phyloP scores from a whole-genome alignment of 2,888 invertebrate species.

The Entomobrya proxima region DNA sequence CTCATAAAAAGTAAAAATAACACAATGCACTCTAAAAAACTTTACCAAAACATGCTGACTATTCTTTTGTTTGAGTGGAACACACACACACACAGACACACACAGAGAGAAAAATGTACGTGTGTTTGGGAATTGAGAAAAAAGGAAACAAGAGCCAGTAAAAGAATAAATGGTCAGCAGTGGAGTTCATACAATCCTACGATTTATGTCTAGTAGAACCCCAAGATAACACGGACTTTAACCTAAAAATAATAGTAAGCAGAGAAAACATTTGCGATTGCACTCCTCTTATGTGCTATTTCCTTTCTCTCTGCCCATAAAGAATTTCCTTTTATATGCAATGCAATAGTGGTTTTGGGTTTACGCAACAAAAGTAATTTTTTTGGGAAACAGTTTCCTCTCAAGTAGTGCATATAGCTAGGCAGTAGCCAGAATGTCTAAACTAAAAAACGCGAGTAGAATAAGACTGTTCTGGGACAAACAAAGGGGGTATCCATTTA shows the following conservation, averaged over 20 bases:
- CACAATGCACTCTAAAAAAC: no score
- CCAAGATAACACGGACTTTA: conserved; percentile 35
- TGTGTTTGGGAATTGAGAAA: conserved; percentile 17
- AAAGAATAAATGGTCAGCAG: conserved; percentile 52
- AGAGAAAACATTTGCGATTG: no score
- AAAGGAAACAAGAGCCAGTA: not conserved
- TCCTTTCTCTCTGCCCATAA: not conserved
- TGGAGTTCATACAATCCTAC: conserved; percentile 54
- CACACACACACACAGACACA: no score
- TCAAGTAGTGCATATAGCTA: not conserved
- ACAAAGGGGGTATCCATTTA: conserved; percentile 31
- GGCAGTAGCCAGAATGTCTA: not conserved
- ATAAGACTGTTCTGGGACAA: conserved; percentile 36
- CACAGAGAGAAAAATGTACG: not conserved
- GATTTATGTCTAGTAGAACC: conserved; percentile 36
- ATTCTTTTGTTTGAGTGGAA: not conserved
- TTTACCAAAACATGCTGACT: no score
- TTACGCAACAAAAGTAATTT: conserved; percentile 26
- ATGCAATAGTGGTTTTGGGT: not conserved
- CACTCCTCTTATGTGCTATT: not conserved
- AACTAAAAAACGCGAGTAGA: not conserved
- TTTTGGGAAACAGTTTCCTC: conserved; percentile 18
- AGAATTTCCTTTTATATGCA: no score
- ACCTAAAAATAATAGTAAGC: conserved; percentile 43
- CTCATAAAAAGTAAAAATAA: conserved; percentile 60